Base-by-base conservation (phyloP, 1,140 invertebrate genomes). In the Nebria ingens region DNA sequence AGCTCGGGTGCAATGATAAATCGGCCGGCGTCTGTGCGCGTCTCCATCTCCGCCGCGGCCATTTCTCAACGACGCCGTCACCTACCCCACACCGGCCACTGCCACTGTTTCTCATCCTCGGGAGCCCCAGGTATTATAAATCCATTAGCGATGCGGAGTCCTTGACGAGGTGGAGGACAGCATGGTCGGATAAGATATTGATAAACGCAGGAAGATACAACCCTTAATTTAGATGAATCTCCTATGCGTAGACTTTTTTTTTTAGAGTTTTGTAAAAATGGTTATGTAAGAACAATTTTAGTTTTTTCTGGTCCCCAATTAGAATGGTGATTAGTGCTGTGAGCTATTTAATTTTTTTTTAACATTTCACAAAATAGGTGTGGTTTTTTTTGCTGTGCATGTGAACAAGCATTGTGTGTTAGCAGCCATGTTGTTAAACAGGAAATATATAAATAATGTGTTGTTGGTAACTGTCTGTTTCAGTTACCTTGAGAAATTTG, bases 91-190 rank as follows among this genome's bases (percentile, higher is more conserved):
- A 56, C 58, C 55, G n/a, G 56, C 54, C 51, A 55, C 57, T 58
- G 55, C 51, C 40, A 52, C 58, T 52, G 58, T 62, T 56, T 25
- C 56, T 62, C 61, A 59, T 51, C 17, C 21, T 53, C 54, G 50
- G 50, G 56, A 58, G 52, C 22, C 49, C 56, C 58, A 57, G 59
- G 60, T 45, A 63, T 63, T 63, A 63, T 63, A 63, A 63, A 63
- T 63, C 62, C 62, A 63, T 63, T 63, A 62, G 58, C 40, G 17
- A 45, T 45, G 40, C 17, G 40, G 40, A 45, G 6, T 4, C 9
- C 40, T 45, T 45, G 40, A 45, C 40, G 40, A 45, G 40, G 3
- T 9, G 17, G 15, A 45, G 17, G 40, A 45, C 40, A 45, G 40
- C 40, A 17, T 17, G 40, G 40, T 45, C 17, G 40, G 40, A 45